Conservation (phyloP, 2,797 vertebrate species). For the Dermochelys coriacea region DNA sequence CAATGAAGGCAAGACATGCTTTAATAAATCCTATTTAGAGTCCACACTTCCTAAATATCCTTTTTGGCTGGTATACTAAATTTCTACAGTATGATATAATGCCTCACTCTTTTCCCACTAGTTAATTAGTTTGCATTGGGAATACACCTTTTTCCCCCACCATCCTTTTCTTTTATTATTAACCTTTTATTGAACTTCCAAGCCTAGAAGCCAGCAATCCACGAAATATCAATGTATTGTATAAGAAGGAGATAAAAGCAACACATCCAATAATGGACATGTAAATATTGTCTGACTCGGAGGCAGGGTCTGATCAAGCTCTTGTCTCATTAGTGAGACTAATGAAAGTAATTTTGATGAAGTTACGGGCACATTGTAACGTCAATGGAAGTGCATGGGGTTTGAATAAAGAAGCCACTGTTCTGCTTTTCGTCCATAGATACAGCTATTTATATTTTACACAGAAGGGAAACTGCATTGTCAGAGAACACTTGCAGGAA, state of each 20-base stretch:
- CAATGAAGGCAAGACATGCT: neutral
- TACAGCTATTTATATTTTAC: slow-evolving; percentile 3
- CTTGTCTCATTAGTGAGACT: slow-evolving; percentile 20
- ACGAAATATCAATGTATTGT: neutral
- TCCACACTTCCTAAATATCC: slow-evolving; percentile 41
- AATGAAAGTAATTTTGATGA: slow-evolving; percentile 27
- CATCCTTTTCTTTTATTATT: neutral
- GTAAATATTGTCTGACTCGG: neutral
- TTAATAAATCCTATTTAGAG: slow-evolving; percentile 49
- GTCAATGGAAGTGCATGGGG: neutral
- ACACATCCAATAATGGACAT: neutral
- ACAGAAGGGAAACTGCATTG: neutral
- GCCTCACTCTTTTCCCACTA: neutral
- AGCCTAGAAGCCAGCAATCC: slow-evolving; percentile 2
- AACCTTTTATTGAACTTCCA: slow-evolving; percentile 27
- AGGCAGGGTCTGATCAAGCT: neutral
- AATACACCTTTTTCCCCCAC: neutral
- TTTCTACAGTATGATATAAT: slow-evolving; percentile 16
- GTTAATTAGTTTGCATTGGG: slow-evolving; percentile 22
- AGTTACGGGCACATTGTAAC: slow-evolving; percentile 20
- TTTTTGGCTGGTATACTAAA: slow-evolving; percentile 2
- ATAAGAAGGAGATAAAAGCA: neutral
- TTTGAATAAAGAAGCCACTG: neutral
- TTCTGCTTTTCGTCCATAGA: neutral
- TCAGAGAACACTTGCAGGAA: neutral